Conservation (phyloP, 2,888 invertebrate species). For the Agriopis marginaria region DNA sequence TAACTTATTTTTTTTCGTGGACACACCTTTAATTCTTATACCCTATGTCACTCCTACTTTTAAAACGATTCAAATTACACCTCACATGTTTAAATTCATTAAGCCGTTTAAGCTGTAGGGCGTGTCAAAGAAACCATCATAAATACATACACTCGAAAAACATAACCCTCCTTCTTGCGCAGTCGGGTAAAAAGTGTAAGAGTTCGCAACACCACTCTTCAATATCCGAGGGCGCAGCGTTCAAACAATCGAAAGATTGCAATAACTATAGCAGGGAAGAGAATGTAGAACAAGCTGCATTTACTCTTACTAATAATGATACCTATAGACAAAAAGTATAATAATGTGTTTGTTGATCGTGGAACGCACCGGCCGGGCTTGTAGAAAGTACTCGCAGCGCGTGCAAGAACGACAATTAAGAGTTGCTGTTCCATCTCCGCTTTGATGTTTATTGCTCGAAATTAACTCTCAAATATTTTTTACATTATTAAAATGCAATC, state of each 20-base stretch:
- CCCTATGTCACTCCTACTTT: too few relatives aligned
- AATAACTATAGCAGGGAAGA: conserved; percentile 34
- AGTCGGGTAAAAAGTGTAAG: neutral
- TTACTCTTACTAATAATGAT: conserved; percentile 62
- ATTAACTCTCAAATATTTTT: conserved; percentile 34
- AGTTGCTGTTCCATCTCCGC: conserved; percentile 62
- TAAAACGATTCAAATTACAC: too few relatives aligned
- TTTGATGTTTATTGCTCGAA: conserved; percentile 40
- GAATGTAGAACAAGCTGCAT: conserved; percentile 44
- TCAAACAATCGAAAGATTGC: conserved; percentile 3
- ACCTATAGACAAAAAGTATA: conserved; percentile 73
- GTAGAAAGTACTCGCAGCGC: conserved; percentile 75
- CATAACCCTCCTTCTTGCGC: too few relatives aligned
- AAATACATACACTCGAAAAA: too few relatives aligned
- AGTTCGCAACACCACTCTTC: neutral
- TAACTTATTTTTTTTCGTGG: too few relatives aligned
- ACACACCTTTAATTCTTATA: too few relatives aligned
- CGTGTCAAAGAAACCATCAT: too few relatives aligned
- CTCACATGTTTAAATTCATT: too few relatives aligned
- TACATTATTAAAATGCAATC: conserved; percentile 1
- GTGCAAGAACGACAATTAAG: conserved; percentile 74
- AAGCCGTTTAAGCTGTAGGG: too few relatives aligned
- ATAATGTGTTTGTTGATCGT: conserved; percentile 76
- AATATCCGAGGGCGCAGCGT: conserved; percentile 1
- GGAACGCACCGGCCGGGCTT: conserved; percentile 57